phyloP scores from a whole-genome alignment of 1,140 invertebrate species.

The Elymnias hypermnestra region DNA sequence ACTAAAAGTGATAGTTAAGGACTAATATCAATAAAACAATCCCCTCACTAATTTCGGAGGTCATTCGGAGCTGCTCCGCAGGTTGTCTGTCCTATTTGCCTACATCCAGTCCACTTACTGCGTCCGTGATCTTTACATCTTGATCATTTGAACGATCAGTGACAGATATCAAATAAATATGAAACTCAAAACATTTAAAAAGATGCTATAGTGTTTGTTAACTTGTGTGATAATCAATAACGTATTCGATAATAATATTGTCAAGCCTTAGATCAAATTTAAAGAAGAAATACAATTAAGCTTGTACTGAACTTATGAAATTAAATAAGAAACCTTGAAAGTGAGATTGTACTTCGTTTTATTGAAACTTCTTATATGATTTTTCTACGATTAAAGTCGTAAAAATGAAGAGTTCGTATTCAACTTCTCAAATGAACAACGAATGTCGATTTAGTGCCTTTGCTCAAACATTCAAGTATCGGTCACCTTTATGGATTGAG shows the following conservation, averaged over 20 bases:
- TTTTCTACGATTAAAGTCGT: too few relatives aligned
- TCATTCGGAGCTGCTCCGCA: slow-evolving; percentile 12
- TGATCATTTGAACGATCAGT: not conserved
- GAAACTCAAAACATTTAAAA: too few relatives aligned
- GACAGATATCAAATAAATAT: too few relatives aligned
- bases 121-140: slow-evolving; percentile 38
- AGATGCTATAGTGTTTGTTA: too few relatives aligned
- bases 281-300: too few relatives aligned
- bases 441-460: slow-evolving; percentile 48
- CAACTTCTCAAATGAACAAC: slow-evolving; percentile 39
- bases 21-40: not conserved
- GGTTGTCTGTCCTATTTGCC: slow-evolving; percentile 33
- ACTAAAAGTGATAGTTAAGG: not conserved
- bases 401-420: slow-evolving; percentile 24
- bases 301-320: too few relatives aligned
- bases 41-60: slow-evolving; percentile 8
- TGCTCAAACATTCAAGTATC: slow-evolving; percentile 69
- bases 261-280: too few relatives aligned
- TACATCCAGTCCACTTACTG: slow-evolving; percentile 32
- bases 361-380: too few relatives aligned
- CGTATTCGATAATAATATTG: too few relatives aligned
- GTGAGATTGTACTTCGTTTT: too few relatives aligned
- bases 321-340: too few relatives aligned
- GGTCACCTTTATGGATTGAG: slow-evolving; percentile 69
- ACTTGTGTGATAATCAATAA: too few relatives aligned